phyloP scores from a whole-genome alignment of 2,888 invertebrate genomes.

The Drosophila subquinaria region DNA sequence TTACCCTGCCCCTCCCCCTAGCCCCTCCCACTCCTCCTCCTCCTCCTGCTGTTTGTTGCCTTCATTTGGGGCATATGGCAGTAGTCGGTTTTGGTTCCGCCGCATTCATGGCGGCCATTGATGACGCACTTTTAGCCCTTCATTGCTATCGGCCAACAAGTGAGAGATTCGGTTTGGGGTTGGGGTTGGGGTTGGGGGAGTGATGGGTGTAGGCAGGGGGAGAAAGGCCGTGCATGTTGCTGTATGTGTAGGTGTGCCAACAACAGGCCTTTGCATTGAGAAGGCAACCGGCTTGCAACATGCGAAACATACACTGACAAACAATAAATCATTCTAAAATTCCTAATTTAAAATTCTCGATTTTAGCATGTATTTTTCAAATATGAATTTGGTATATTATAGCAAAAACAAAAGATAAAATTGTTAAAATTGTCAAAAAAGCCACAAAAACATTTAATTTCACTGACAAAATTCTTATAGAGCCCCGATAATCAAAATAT shows the following conservation, averaged over 20 bases:
- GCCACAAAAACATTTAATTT: too few relatives aligned
- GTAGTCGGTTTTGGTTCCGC: slow-evolving; percentile 51
- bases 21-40: slow-evolving; percentile 6
- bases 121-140: slow-evolving; percentile 84
- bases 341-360: too few relatives aligned
- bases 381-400: too few relatives aligned
- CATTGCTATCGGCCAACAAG: slow-evolving; percentile 69
- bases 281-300: slow-evolving; percentile 61
- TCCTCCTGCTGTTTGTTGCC: neutral
- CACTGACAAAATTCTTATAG: too few relatives aligned
- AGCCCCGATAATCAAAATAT: too few relatives aligned
- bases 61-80: slow-evolving; percentile 40
- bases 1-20: neutral
- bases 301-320: slow-evolving; percentile 14
- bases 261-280: slow-evolving; percentile 10
- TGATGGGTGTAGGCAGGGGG: neutral
- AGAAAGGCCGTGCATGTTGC: neutral
- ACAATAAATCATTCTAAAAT: too few relatives aligned
- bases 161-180: slow-evolving; percentile 7
- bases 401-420: too few relatives aligned
- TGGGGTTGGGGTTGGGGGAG: neutral
- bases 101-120: slow-evolving; percentile 79
- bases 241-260: slow-evolving; percentile 29
- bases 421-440: too few relatives aligned
- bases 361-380: too few relatives aligned